A percentile compares a stretch with the other conserved stretches of the same genome.
Evolutionary conservation across 2,113 vertebrate species (phyloP).

Genomic region (Smithornis capensis): DNA sequence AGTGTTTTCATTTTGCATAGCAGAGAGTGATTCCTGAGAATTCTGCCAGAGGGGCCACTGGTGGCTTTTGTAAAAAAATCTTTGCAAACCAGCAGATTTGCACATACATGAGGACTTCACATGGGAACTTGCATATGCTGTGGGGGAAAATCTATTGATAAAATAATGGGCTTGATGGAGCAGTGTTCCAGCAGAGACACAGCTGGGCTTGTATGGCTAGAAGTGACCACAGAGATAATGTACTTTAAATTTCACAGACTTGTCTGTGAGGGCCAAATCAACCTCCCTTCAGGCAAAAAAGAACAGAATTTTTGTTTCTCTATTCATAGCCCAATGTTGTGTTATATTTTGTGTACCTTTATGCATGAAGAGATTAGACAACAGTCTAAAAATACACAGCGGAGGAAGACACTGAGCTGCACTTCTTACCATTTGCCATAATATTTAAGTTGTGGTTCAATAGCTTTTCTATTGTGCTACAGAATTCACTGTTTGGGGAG

Average conservation of each 20-base stretch:
- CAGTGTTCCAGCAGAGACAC: not conserved
- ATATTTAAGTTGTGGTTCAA: not conserved
- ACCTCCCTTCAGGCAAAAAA: not conserved
- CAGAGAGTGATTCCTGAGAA: not conserved
- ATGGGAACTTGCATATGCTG: fast-evolving
- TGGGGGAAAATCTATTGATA: not conserved
- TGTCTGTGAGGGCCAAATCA: not conserved
- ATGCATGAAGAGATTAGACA: not conserved
- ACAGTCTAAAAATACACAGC: not conserved
- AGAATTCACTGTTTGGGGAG: not conserved
- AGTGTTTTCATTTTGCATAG: not conserved
- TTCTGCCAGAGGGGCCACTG: not conserved
- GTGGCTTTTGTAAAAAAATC: not conserved
- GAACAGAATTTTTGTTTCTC: not conserved
- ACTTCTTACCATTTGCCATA: not conserved
- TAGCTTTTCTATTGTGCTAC: not conserved
- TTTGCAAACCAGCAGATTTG: not conserved
- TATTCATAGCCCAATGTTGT: not conserved
- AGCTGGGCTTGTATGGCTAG: not conserved
- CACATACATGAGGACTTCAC: not conserved
- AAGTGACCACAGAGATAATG: not conserved
- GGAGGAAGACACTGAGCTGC: not conserved
- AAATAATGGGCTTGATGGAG: not conserved
- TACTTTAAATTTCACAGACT: not conserved
- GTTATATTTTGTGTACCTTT: not conserved